A percentile compares a stretch with the other conserved stretches of the same genome.
Conservation (phyloP, 2,888 invertebrate species). For the Ptilodon capucinus region DNA sequence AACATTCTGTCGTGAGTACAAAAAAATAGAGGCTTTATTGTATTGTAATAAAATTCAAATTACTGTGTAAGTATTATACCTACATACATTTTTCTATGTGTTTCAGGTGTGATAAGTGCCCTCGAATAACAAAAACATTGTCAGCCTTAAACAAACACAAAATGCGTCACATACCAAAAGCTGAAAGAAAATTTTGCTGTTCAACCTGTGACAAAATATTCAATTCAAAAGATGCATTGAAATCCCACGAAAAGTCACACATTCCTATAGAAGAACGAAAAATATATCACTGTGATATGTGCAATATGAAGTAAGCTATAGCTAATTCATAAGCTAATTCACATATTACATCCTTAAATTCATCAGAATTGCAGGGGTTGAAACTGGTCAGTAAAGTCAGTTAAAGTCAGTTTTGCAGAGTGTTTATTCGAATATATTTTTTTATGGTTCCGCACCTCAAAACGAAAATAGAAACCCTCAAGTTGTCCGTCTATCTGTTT, state of each 20-base stretch:
- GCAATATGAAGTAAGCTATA: slow-evolving; percentile 76
- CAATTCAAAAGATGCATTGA: slow-evolving; percentile 71
- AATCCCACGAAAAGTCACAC: slow-evolving; percentile 78
- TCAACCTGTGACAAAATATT: slow-evolving; percentile 75
- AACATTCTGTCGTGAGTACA: slow-evolving; percentile 71
- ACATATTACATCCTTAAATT: too few species aligned
- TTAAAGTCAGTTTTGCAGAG: too few species aligned
- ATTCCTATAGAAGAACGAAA: slow-evolving; percentile 80
- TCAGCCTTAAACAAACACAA: slow-evolving; percentile 76
- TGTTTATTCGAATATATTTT: too few species aligned
- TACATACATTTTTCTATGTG: slow-evolving; percentile 4
- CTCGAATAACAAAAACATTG: slow-evolving; percentile 73
- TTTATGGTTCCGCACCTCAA: too few species aligned
- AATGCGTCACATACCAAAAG: slow-evolving; percentile 78
- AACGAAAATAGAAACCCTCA: too few species aligned
- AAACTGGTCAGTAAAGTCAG: too few species aligned
- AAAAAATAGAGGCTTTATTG: background rate
- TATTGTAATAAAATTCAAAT: background rate
- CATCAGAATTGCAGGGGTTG: too few species aligned
- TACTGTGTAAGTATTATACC: too few species aligned
- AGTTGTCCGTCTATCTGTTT: too few species aligned
- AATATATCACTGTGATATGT: slow-evolving; percentile 74
- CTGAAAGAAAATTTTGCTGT: slow-evolving; percentile 73
- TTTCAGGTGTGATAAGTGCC: slow-evolving; percentile 79
- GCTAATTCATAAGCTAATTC: background rate